A percentile compares a stretch with the other conserved stretches of the same genome.
phyloP scores from a whole-genome alignment of 2,888 invertebrate genomes.

The Hydriomena furcata region DNA sequence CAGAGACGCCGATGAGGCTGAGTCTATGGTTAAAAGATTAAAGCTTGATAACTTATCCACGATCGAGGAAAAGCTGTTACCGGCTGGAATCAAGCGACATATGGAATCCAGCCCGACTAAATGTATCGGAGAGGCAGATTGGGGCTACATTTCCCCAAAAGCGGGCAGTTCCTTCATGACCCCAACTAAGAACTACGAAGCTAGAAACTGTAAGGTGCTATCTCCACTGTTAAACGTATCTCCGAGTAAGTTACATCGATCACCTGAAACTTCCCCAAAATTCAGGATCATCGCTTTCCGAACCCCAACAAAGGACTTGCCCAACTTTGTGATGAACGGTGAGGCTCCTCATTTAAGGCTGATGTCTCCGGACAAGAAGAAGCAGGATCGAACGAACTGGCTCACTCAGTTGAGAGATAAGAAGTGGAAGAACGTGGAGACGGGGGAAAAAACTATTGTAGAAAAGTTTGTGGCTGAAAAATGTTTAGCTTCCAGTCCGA shows the following conservation, averaged over 20 bases:
- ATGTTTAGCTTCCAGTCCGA: slow-evolving; percentile 49
- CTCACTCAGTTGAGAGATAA: slow-evolving; percentile 73
- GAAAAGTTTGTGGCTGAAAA: slow-evolving; percentile 1
- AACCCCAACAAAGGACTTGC: slow-evolving; percentile 88
- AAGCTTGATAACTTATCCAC: slow-evolving; percentile 40
- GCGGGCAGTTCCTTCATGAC: slow-evolving; percentile 64
- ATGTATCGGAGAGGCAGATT: slow-evolving; percentile 34
- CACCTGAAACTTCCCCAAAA: slow-evolving; percentile 51
- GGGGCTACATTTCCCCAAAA: slow-evolving; percentile 50
- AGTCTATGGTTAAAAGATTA: slow-evolving; percentile 48
- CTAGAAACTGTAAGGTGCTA: slow-evolving; percentile 46
- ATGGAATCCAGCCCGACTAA: slow-evolving; percentile 1
- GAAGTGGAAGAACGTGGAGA: slow-evolving; percentile 25
- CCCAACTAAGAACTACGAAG: slow-evolving; percentile 63
- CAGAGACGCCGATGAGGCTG: slow-evolving; percentile 48
- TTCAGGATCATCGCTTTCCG: slow-evolving; percentile 50
- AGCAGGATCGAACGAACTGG: slow-evolving; percentile 85
- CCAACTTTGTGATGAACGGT: slow-evolving; percentile 90
- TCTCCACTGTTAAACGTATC: slow-evolving; percentile 57
- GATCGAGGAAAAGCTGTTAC: slow-evolving; percentile 8
- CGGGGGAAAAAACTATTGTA: not conserved
- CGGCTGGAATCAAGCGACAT: slow-evolving; percentile 21
- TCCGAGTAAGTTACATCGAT: slow-evolving; percentile 37
- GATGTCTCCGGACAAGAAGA: slow-evolving; percentile 87
- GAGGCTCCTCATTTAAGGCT: slow-evolving; percentile 89